phyloP scores from a whole-genome alignment of 2,113 vertebrate genomes.

The Egretta garzetta region DNA sequence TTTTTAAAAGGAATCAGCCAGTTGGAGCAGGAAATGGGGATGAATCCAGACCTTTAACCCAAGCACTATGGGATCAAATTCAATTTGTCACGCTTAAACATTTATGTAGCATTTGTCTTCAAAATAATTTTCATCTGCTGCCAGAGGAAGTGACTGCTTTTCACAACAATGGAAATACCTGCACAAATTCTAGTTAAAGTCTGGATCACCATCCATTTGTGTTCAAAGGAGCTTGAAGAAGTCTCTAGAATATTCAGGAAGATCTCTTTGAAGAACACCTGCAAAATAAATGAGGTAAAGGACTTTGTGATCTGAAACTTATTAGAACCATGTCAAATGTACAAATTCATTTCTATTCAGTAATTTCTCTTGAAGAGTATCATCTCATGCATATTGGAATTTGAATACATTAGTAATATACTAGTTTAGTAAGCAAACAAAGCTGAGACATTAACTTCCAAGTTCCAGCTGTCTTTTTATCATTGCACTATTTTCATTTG shows the following conservation, averaged over 20 bases:
- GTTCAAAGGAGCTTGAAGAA: conserved; percentile 95
- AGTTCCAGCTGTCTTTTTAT: neutral
- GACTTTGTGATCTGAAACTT: neutral
- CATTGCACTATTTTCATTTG: neutral
- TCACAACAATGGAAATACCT: conserved; percentile 75
- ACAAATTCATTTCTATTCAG: neutral
- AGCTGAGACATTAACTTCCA: neutral
- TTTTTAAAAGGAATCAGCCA: neutral
- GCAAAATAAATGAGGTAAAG: conserved; percentile 6
- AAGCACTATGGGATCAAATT: neutral
- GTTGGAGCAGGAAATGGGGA: neutral
- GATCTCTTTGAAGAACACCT: conserved; percentile 99
- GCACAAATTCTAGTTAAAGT: conserved; percentile 97
- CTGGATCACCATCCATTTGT: conserved; percentile 99
- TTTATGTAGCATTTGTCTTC: neutral
- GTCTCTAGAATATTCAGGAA: conserved; percentile 98
- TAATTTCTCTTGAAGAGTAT: neutral
- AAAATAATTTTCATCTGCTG: neutral
- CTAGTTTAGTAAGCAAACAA: neutral
- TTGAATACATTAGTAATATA: neutral
- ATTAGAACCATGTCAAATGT: neutral
- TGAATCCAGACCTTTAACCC: neutral
- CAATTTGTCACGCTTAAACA: neutral
- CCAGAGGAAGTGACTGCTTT: neutral
- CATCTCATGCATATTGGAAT: neutral